A percentile compares a stretch with the other conserved stretches of the same genome.
These are phyloP conservation scores for Buathra laborator DNA, from an alignment of 2,888 invertebrate species.

Conservation along the genomic window DNA sequence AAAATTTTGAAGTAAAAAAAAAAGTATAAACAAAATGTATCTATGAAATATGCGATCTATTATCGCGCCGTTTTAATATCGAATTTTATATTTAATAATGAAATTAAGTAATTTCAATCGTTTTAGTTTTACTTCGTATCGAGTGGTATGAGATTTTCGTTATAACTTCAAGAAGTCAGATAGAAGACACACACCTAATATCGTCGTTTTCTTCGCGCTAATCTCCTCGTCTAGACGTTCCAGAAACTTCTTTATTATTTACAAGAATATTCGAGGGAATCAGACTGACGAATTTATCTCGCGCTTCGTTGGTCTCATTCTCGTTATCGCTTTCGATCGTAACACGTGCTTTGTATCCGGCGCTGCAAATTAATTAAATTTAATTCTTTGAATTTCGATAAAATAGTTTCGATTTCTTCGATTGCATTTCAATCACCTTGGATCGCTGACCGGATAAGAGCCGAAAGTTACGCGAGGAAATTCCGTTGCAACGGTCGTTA, in stretches of 20 bases:
- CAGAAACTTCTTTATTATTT: constrained; percentile 72
- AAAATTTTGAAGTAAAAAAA: too few species aligned
- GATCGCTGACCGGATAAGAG: constrained; percentile 86
- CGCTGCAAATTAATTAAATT: constrained; percentile 77
- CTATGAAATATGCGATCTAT: too few species aligned
- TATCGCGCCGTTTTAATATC: too few species aligned
- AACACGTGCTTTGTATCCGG: constrained; percentile 85
- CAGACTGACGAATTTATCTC: constrained; percentile 82
- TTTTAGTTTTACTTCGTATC: not conserved
- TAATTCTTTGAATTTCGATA: not conserved
- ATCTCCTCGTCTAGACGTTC: constrained; percentile 12
- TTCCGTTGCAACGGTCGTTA: constrained; percentile 84
- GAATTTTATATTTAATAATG: too few species aligned
- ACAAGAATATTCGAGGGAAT: constrained; percentile 77
- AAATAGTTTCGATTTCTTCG: not conserved
- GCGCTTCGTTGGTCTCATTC: constrained; percentile 82
- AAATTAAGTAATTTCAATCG: not conserved
- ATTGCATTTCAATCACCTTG: constrained; percentile 80
- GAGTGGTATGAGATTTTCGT: not conserved
- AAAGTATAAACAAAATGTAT: too few species aligned
- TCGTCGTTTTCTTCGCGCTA: constrained; percentile 4
- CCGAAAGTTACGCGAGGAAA: constrained; percentile 86
- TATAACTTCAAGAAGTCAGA: not conserved
- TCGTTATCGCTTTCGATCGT: constrained; percentile 86
- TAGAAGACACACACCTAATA: not conserved